Evolutionary conservation across 2,113 vertebrate species (phyloP), one percentile per base, ranked within the genome.

Genomic region (Aythya baeri): DNA sequence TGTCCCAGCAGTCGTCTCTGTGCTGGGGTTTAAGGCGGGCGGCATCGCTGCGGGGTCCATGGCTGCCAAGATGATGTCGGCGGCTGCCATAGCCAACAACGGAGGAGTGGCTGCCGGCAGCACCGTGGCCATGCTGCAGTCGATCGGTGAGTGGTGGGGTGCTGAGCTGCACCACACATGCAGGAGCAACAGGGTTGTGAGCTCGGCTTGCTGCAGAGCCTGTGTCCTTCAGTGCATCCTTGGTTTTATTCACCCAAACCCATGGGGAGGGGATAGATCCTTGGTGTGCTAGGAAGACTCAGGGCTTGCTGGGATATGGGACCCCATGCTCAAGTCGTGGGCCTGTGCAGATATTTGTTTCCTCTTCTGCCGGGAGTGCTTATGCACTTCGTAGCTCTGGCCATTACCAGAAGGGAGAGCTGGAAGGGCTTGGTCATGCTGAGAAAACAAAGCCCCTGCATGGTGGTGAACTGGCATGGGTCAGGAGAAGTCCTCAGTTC

Each of bases 1-100:
- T 5, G 0, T 36, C 32, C 93, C 88, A 0, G 0, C 0, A 2
- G 0, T 0, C 5, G 1, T 94, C 1, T 0, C 1, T 0, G 38
- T 22, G 0, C 11, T 88, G 75, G 95, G 96, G 1, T 82, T 96
- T 43, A 84, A 17, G 0, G 7, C 4, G 2, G 2, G 9, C 0
- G 94, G 94, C 38, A 81, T 96, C 14, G 2, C 38, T 3, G 61
- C 86, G 0, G 91, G 95, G 13, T 86, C 96, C 32, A 0, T 87
- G 6, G 93, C 87, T 12, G 86, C 91, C 84, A 89, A 85, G 74
- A 86, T 91, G 72, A 86, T 92, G 83, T 81, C 81, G 0, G 27
- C 6, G 1, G 73, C 87, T 11, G 96, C 96, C 72, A 7, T 89
- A 1, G 95, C 91, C 76, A 86, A 83, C 8, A 29, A 5, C 0